These are phyloP conservation scores for Carterocephalus palaemon DNA, from an alignment of 2,888 invertebrate genomes.

Conservation along the genomic window DNA sequence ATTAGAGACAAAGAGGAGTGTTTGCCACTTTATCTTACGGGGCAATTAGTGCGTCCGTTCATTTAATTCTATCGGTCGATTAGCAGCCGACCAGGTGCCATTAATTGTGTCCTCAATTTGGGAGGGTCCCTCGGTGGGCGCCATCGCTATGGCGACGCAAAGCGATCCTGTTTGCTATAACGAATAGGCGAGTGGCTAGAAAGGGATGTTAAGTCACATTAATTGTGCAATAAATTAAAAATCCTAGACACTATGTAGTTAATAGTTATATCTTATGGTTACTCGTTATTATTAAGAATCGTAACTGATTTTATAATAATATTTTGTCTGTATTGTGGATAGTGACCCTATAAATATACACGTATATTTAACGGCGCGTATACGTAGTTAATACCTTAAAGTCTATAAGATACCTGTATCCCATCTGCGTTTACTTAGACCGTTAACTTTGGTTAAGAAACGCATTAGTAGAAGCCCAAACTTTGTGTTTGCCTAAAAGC, in stretches of 20 bases:
- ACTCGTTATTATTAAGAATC: no score
- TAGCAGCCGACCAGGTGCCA: slow-evolving; percentile 69
- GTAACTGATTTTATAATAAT: no score
- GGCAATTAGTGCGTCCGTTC: slow-evolving; percentile 77
- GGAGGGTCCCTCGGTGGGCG: slow-evolving; percentile 52
- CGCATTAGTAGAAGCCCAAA: slow-evolving; percentile 31
- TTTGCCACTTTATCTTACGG: slow-evolving; percentile 78
- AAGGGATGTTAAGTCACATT: no score
- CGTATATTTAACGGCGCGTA: no score
- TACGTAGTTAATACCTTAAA: no score
- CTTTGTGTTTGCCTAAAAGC: slow-evolving; percentile 55
- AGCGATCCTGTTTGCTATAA: slow-evolving; percentile 2
- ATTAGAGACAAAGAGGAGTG: slow-evolving; percentile 76
- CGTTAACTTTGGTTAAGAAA: slow-evolving; percentile 21
- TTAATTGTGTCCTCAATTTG: slow-evolving; percentile 74
- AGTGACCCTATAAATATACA: no score
- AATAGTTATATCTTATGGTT: no score
- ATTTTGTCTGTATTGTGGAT: no score
- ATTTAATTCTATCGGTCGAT: slow-evolving; percentile 79
- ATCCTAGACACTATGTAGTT: no score
- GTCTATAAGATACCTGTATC: no score
- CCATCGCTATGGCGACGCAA: slow-evolving; percentile 43
- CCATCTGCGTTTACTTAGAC: neutral
- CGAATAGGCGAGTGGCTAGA: neutral
- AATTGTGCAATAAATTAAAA: slow-evolving; percentile 3